Evolutionary conservation across 2,797 vertebrate genomes (phyloP).

Genomic region (Gorsachius magnificus): DNA sequence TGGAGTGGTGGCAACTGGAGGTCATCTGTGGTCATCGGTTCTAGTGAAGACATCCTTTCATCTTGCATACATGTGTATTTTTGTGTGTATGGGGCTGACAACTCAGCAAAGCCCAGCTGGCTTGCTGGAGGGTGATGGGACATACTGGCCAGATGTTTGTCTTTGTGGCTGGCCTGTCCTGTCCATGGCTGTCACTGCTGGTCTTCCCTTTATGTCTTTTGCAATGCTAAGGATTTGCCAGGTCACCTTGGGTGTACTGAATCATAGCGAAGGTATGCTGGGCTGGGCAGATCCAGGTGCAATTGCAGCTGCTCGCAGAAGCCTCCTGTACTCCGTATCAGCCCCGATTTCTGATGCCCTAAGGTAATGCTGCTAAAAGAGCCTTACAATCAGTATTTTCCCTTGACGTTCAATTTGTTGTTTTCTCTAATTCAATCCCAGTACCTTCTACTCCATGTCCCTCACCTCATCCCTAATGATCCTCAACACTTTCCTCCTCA

Average conservation of each 20-base stretch:
- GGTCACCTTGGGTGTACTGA: background rate
- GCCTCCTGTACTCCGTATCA: background rate
- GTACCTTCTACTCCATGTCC: background rate
- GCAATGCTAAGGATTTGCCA: background rate
- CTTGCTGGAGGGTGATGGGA: background rate
- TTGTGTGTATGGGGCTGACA: background rate
- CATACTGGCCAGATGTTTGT: background rate
- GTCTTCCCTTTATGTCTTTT: background rate
- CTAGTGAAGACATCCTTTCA: background rate
- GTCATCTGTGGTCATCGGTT: background rate
- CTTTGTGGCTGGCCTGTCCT: background rate
- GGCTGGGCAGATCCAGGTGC: background rate
- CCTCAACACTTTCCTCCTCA: background rate
- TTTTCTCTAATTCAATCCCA: background rate
- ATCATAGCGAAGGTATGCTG: background rate
- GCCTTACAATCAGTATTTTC: background rate
- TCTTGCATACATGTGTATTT: background rate
- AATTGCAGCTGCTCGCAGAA: background rate
- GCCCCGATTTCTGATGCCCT: background rate
- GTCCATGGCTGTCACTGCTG: background rate
- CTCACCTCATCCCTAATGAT: background rate
- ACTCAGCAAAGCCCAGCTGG: background rate
- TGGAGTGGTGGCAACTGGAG: background rate
- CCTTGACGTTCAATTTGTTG: background rate
- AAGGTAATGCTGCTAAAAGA: background rate